Evolutionary conservation across 2,113 vertebrate species (phyloP).

Genomic region (Gnathonemus longibarbis): DNA sequence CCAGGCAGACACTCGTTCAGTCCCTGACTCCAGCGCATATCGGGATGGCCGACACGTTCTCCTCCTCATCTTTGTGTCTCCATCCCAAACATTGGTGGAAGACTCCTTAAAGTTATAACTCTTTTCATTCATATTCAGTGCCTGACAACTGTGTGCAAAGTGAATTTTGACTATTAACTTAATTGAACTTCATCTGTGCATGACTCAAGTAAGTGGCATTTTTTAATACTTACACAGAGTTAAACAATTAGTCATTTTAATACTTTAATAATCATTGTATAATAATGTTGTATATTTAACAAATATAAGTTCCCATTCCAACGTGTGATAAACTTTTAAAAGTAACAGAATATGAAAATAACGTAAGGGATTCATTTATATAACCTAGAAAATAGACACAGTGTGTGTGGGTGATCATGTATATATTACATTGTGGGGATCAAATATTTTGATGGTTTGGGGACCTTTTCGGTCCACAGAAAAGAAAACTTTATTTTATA

Average conservation of each 20-base stretch:
- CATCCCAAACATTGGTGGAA: neutral
- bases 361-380: neutral
- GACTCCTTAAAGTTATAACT: neutral
- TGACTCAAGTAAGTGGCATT: too few species aligned
- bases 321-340: neutral
- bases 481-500: too few species aligned
- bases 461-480: too few species aligned
- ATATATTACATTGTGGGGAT: neutral
- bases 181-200: too few species aligned
- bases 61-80: neutral
- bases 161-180: neutral
- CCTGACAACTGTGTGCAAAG: neutral
- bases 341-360: neutral
- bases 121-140: neutral
- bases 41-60: neutral
- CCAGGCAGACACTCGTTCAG: neutral
- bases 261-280: neutral
- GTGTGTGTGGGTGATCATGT: neutral
- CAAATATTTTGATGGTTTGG: too few species aligned
- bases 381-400: neutral
- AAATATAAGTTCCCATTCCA: neutral
- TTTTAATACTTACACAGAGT: neutral
- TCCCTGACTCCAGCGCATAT: neutral
- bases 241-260: neutral
- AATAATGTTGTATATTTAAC: neutral